Evolutionary conservation across 2,888 invertebrate genomes (phyloP).

Genomic region (Cacoxenus indagator): DNA sequence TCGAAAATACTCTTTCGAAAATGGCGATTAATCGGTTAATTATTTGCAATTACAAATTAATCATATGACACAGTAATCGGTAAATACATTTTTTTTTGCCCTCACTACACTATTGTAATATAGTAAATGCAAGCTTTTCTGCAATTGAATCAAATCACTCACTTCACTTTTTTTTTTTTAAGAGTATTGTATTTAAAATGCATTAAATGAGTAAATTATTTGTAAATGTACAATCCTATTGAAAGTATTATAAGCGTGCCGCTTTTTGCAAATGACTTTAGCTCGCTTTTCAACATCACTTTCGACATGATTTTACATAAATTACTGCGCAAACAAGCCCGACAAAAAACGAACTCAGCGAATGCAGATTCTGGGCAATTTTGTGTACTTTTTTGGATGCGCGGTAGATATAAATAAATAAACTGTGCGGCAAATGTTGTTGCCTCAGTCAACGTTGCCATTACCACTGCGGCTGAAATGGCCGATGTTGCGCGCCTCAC

Average conservation of each 20-base stretch:
- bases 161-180: too few species aligned
- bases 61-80: too few species aligned
- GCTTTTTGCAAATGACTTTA: neutral
- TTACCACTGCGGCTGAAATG: neutral
- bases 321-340: neutral
- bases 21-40: too few species aligned
- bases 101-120: too few species aligned
- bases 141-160: too few species aligned
- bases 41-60: too few species aligned
- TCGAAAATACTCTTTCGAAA: too few species aligned
- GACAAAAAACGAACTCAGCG: neutral
- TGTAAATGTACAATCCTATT: neutral
- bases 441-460: neutral
- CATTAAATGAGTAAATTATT: neutral
- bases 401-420: constrained; percentile 6
- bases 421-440: constrained; percentile 5
- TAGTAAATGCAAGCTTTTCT: too few species aligned
- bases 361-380: neutral
- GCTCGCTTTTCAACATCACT: neutral
- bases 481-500: neutral
- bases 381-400: neutral
- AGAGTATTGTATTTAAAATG: neutral
- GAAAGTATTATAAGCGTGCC: neutral
- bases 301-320: constrained; percentile 5
- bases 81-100: too few species aligned